Evolutionary conservation across 1,140 invertebrate genomes (phyloP), one percentile per base, ranked within the genome.

Genomic region (Amphibalanus amphitrite): DNA sequence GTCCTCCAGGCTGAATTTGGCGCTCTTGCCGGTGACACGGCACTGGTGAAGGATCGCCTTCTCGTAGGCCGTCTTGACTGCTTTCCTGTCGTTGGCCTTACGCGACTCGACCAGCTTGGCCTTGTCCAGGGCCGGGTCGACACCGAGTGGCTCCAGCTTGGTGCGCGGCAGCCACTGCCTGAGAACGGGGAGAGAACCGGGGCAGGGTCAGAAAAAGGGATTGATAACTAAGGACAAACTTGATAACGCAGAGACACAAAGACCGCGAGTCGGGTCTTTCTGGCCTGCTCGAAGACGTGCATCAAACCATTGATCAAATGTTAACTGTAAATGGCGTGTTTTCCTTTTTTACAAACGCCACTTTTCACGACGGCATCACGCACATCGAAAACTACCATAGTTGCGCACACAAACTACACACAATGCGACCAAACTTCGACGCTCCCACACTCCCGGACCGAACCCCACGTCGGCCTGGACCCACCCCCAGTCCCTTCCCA

Each of bases 141-240:
- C 84, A 17, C 93, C 93, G 20, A 98, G 82, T 25, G 90, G 87
- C 77, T 97, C 93, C 20, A 98, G 81, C 81, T 97, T 97, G 77
- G 90, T 90, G 1, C 92, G 86, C 0, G 93, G 91, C 74, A 97
- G 79, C 94, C 94, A 98, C 82, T 97, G 93, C 93, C 88, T 89
- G 77, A 20, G 80, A 78, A 75, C 76, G 73, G 73, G 71, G 71
- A 68, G 73, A 70, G 3, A 64, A 72, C 74, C 73, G 25, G 26
- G 64, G 29, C 28, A 76, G 74, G 71, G 64, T 73, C 69, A 70
- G 33, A 17, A 67, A 73, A 26, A 74, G 70, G 26, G 73, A 67
- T 29, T 71, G 17, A 25, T n/a, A n/a, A n/a, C n/a, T 13, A 25
- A 23, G 29, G 68, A 28, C 70, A 73, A 71, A 74, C 75, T 71